Base-by-base conservation (phyloP, 2,113 vertebrate species). In the Genyomyrus donnyi region DNA sequence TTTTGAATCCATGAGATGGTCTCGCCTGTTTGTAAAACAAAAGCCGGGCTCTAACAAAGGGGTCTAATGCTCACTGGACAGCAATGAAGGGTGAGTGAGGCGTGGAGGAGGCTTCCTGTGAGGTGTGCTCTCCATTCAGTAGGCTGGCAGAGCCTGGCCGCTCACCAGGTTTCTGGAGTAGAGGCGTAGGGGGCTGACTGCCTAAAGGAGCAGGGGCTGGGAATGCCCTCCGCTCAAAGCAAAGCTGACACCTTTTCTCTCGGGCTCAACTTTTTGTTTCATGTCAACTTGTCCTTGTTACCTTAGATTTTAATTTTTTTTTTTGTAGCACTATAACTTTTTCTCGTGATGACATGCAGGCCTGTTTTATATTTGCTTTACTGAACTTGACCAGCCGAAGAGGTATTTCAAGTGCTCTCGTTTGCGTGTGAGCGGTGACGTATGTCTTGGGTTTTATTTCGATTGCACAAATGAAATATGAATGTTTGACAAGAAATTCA, bases 381-480 rank as follows among this genome's bases (percentile, higher is more conserved):
- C 95, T 95, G 96, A 95, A 96, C 95, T 95, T 95, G 95, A 97
- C 95, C 95, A 93, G 95, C 95, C 95, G 95, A 95, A 95, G 95
- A 95, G 93, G 93, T 93, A 94, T 95, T 96, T 95, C 93, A 95
- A 96, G 95, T 95, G 95, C 96, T 96, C 96, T 96, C 94, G 95
- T 96, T 84, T 96, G 95, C 95, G 95, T 95, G 95, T 94, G 96
- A 95, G 95, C 96, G 96, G 96, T 95, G 94, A 96, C 96, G 19
- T 70, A 53, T 48, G 52, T 56, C 56, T 85, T 53, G 95, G 94
- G 96, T 96, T 96, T 95, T 88, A 66, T 90, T 92, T 95, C 94
- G 96, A 95, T 97, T 97, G 96, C 96, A 97, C 96, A 97, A 96
- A 96, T 96, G 94, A 96, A 89, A 97, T 94, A 95, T 96, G 96